Evolutionary conservation across 2,113 vertebrate genomes (phyloP).

Genomic region (Heloderma charlesbogerti): DNA sequence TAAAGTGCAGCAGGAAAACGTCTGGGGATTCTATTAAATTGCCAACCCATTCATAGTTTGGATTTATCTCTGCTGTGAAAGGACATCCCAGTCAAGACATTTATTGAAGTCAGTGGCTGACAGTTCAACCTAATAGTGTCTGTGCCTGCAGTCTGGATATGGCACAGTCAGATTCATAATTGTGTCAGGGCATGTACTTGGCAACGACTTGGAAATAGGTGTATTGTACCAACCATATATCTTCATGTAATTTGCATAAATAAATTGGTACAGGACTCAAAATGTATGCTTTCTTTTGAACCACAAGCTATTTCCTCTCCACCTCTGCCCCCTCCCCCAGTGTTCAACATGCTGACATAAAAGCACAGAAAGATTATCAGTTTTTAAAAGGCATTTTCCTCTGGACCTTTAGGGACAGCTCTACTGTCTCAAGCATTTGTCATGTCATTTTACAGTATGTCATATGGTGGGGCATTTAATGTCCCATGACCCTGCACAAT

Average conservation of each 20-base stretch:
- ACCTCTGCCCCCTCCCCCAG: no score
- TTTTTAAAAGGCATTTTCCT: conserved; percentile 23
- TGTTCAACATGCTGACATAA: background rate
- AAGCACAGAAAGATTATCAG: conserved; percentile 2
- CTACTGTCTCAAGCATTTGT: conserved; percentile 24
- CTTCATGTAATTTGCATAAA: background rate
- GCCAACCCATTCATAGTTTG: background rate
- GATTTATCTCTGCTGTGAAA: conserved; percentile 6
- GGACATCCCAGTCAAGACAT: background rate
- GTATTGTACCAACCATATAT: background rate
- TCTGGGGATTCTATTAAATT: background rate
- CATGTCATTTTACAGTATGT: conserved; percentile 22
- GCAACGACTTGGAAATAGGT: background rate
- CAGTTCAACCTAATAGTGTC: background rate
- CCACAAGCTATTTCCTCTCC: background rate
- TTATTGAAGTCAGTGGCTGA: background rate
- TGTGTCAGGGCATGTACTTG: background rate
- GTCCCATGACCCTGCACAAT: conserved; percentile 4
- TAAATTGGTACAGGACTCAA: background rate
- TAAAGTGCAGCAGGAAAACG: background rate
- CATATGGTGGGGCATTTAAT: conserved; percentile 20
- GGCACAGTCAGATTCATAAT: background rate
- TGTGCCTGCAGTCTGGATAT: background rate
- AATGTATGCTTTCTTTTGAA: background rate
- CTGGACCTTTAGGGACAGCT: conserved; percentile 9